Percentiles rank a stretch among this genome's conserved stretches.
These are phyloP conservation scores for Rhogogaster chlorosoma DNA, from an alignment of 2,888 invertebrate genomes.

Conservation along the genomic window DNA sequence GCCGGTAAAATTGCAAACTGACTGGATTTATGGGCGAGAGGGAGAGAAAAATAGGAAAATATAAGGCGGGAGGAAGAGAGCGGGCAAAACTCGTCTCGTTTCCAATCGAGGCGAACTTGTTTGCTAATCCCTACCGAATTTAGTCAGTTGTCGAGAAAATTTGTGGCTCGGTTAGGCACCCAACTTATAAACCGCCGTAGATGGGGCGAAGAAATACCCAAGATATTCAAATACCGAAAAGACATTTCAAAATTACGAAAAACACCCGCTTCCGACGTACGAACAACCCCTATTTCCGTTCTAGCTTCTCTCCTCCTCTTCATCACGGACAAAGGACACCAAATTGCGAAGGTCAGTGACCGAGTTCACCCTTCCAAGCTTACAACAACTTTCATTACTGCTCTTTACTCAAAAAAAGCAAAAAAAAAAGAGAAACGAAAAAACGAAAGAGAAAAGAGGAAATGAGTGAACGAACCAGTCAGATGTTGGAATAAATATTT, in stretches of 20 bases:
- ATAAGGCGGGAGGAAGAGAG: not conserved
- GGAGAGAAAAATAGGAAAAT: not conserved
- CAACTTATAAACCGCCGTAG: not conserved
- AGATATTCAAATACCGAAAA: not conserved
- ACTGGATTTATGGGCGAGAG: slow-evolving; percentile 38
- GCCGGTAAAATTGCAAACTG: slow-evolving; percentile 51
- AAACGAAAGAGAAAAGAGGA: not conserved
- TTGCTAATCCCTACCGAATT: not conserved
- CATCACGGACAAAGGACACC: not conserved
- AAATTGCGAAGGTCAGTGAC: slow-evolving; percentile 1
- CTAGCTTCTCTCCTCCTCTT: not conserved
- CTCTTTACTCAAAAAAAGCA: not conserved
- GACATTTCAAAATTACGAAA: not conserved
- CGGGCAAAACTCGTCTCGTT: not conserved
- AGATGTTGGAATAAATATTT: slow-evolving; percentile 42
- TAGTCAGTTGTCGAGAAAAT: slow-evolving; percentile 15
- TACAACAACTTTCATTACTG: not conserved
- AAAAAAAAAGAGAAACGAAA: not conserved
- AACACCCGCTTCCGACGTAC: not conserved
- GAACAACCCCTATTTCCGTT: not conserved
- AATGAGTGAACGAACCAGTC: slow-evolving; percentile 6
- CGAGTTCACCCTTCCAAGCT: not conserved
- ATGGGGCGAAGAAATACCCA: not conserved
- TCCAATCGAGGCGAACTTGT: slow-evolving; percentile 21
- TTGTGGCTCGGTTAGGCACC: not conserved